Base-by-base conservation (phyloP, 2,113 vertebrate genomes). In the Zingel zingel region DNA sequence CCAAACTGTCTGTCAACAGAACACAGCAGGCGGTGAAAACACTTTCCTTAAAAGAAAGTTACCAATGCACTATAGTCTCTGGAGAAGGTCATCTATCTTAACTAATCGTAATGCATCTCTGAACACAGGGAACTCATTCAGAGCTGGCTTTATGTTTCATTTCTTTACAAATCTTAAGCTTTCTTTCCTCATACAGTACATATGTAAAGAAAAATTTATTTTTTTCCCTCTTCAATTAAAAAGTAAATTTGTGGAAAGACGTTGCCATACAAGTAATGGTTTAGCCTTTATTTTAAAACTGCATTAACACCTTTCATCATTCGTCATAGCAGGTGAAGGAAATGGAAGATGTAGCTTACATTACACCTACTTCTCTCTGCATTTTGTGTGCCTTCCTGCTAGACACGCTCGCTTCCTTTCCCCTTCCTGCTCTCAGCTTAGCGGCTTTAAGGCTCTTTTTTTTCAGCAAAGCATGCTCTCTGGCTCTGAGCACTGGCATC, bases 401-500 rank as follows among this genome's bases (percentile, higher is more conserved):
- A 79, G 82, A 51, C 80, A 78, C 82, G 64, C 82, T 83, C 75
- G 66, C 86, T 71, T 86, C 53, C 82, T 77, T 51, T 63, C 71
- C 70, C 64, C 66, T 59, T 88, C 89, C 78, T 85, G 61, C 90
- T 87, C 82, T 84, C 83, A 90, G 89, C 82, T 91, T 87, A 80
- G 82, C 25, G 15, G 79, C 79, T 91, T 90, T 87, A 85, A 87
- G 85, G 67, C 76, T 53, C 86, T 81, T 87, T 82, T 79, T 48
- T 68, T 71, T 51, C 54, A 70, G 83, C 80, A 85, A 86, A 88
- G 69, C 84, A 62, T 86, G 88, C 86, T 91, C 92, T 84, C 85
- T 93, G 88, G 87, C 91, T 92, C 83, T 56, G 66, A 90, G 89
- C 86, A 77, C 88, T 81, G 87, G 91, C 88, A 86, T 87, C 86